A percentile compares a stretch with the other conserved stretches of the same genome.
phyloP scores from a whole-genome alignment of 2,797 vertebrate genomes.

The Poecilia picta region DNA sequence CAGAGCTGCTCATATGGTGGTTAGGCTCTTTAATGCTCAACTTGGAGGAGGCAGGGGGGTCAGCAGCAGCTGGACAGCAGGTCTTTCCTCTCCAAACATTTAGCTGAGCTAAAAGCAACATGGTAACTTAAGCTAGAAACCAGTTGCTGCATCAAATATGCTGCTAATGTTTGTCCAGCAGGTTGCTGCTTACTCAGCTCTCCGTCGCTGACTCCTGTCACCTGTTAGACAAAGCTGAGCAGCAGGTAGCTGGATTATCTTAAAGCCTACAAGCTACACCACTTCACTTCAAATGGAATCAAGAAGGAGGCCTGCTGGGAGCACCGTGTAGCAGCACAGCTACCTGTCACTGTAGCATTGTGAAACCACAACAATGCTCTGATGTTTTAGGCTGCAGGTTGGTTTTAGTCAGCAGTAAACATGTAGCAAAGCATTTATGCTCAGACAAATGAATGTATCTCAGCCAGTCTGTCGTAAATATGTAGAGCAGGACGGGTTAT shows the following conservation, averaged over 20 bases:
- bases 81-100: constrained; percentile 27
- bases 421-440: background rate
- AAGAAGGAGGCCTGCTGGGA: background rate
- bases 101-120: background rate
- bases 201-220: background rate
- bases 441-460: background rate
- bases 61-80: constrained; percentile 15
- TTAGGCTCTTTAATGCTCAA: constrained; percentile 16
- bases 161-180: constrained; percentile 11
- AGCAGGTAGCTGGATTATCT: constrained; percentile 22
- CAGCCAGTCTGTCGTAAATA: background rate
- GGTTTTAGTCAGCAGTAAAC: background rate
- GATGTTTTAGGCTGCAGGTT: constrained; percentile 4
- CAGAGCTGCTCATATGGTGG: constrained; percentile 14
- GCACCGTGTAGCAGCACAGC: background rate
- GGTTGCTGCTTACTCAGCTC: background rate
- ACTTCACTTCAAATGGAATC: constrained; percentile 2
- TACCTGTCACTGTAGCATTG: constrained; percentile 11
- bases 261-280: constrained; percentile 8
- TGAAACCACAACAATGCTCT: background rate
- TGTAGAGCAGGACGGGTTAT: background rate
- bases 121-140: background rate
- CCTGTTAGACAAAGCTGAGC: constrained; percentile 10
- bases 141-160: background rate
- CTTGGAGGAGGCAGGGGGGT: background rate